Conservation (phyloP, 1,140 invertebrate species). For the Monomorium pharaonis region DNA sequence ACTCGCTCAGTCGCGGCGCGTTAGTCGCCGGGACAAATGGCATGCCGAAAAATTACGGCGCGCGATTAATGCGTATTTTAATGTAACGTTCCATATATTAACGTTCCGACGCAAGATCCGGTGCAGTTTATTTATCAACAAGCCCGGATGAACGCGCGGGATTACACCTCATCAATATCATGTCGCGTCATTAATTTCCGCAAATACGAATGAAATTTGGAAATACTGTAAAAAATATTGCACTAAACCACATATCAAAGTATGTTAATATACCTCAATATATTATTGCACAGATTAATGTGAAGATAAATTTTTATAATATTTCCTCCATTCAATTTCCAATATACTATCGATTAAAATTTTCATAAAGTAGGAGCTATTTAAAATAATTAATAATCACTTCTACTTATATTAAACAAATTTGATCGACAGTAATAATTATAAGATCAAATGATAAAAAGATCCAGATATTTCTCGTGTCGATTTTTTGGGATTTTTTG, state of each 20-base stretch:
- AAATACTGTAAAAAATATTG: neutral
- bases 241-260: neutral
- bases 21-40: constrained; percentile 10
- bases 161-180: constrained; percentile 32
- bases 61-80: constrained; percentile 47
- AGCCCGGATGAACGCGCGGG: constrained; percentile 3
- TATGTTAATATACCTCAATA: neutral
- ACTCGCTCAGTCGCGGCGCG: constrained; percentile 15
- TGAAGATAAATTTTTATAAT: neutral
- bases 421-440: neutral
- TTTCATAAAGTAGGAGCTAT: neutral
- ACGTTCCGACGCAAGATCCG: neutral
- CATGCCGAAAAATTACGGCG: constrained; percentile 39
- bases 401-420: neutral
- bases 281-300: neutral
- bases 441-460: neutral
- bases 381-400: no score
- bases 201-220: constrained; percentile 2
- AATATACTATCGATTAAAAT: neutral
- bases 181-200: constrained; percentile 7
- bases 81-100: neutral
- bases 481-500: neutral
- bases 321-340: neutral
- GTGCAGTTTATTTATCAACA: constrained; percentile 10
- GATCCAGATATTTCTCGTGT: neutral